Evolutionary conservation across 2,888 invertebrate species (phyloP), one percentile per base, ranked within the genome.

Genomic region (Platypus cylindrus): DNA sequence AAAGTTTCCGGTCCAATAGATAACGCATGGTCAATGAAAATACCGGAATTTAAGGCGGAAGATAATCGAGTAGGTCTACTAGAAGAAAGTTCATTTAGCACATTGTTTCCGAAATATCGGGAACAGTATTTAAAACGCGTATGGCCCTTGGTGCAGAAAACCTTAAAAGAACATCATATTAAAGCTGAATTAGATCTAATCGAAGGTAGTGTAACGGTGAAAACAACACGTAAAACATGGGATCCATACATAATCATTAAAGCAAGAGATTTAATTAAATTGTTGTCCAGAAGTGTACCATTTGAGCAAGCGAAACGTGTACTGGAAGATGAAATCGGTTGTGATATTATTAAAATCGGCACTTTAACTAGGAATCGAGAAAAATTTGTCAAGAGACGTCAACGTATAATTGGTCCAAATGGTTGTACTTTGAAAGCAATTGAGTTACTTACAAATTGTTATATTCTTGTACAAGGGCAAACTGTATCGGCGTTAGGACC

Each of bases 391-490:
- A 95, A 97, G 60, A 70, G 98, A 48, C 67, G 98, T 11, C 91
- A 95, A 56, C 70, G 98, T 17, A 63, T 98, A 1, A 90, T 99
- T 45, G 98, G 98, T 0, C 91, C 95, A 0, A 90, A 94, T 61
- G 97, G 97, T n/a, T 90, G 93, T 8, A 98, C 97, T 0, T 66
- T 98, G 7, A 97, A 97, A 59, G 90, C 97, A 0, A 85, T 99
- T 44, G 97, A 99, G 62, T 60, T 98, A 34, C 64, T 99, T 30
- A 97, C 97, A 1, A 82, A 86, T 53, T 98, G 97, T 60, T 97
- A 97, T 62, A 84, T 98, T 0, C 67, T 94, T 28, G 91, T 97
- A 0, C 95, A 97, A 65, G 98, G 98, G 3, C 90, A 90, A 54
- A 98, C 98, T 7, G 97, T 99, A 0, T 75, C 97, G 9, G 86